phyloP scores from a whole-genome alignment of 2,113 vertebrate genomes.

The Tragelaphus scriptus region DNA sequence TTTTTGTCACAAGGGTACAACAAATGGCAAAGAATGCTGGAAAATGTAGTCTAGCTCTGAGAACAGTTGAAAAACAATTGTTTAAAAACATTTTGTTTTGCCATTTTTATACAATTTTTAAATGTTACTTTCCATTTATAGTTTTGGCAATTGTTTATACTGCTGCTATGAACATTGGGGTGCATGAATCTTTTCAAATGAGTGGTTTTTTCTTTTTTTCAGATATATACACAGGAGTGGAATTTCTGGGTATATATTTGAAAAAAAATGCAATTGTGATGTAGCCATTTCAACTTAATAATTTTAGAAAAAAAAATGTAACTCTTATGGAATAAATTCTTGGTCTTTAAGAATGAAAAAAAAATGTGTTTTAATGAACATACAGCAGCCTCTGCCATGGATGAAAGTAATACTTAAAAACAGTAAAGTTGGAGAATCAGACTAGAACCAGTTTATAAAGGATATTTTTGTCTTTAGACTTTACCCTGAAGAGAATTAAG shows the following conservation, averaged over 20 bases:
- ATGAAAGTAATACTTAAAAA: not conserved
- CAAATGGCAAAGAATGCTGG: not conserved
- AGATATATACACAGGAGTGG: not conserved
- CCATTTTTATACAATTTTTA: not conserved
- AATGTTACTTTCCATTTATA: not conserved
- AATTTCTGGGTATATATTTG: not conserved
- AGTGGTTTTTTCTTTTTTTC: not conserved
- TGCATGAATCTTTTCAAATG: not conserved
- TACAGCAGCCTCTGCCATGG: not conserved
- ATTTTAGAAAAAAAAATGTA: constrained; percentile 10
- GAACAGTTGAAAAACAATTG: not conserved
- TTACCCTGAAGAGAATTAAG: not conserved
- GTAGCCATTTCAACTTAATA: not conserved
- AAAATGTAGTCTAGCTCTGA: not conserved
- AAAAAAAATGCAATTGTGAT: not conserved
- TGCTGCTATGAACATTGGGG: not conserved
- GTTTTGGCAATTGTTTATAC: not conserved
- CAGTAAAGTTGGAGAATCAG: not conserved
- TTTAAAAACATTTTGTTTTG: not conserved
- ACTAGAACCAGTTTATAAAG: not conserved
- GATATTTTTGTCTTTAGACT: not conserved
- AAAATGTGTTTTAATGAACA: not conserved
- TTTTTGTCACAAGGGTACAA: not conserved
- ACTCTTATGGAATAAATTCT: constrained; percentile 11
- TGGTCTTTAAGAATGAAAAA: not conserved